Evolutionary conservation across 2,113 vertebrate species (phyloP), one percentile per base, ranked within the genome.

Genomic region (Amphiprion percula): DNA sequence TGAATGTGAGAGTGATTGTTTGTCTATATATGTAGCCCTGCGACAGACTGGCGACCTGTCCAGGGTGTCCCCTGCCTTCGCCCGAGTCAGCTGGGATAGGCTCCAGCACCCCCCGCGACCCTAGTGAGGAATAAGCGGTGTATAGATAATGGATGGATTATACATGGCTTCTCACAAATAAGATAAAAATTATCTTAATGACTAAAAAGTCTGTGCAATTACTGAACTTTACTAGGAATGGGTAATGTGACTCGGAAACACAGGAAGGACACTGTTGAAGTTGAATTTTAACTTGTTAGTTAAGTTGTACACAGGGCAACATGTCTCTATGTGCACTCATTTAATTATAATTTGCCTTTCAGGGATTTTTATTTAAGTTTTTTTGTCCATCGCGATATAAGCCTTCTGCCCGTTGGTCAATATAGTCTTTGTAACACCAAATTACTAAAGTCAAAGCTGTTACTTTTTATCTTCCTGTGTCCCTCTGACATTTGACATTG

Each of bases 271-370:
- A 23, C 23, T 44, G 54, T 1, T 50, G n/a, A 39, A 58, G 21
- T 60, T 62, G 21, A n/a, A 49, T 47, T 14, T 52, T 19, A 14
- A 33, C 1, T 37, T 37, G 2, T 37, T 37, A 17, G 10, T 24
- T 52, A 11, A 39, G 44, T 49, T 10, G 33, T 68, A 62, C 23
- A 77, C 37, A 47, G 24, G 12, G 61, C 6, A 46, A n/a, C 37
- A 56, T 56, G 19, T 23, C 17, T 50, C 15, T 15, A 17, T n/a
- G 55, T 59, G 47, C 4, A 14, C 41, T 55, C 1, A 47, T 77
- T 44, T 62, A 53, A 30, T 47, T 55, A 69, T 26, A 69, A 47
- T 69, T 53, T 44, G 49, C 21, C 10, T 23, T 61, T 77, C 19
- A 41, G 4, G 24, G 17, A 19, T n/a, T 52, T 52, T 15, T 9